These are phyloP conservation scores for Hippocampus kuda DNA, from an alignment of 2,797 vertebrate genomes.

Conservation along the genomic window DNA sequence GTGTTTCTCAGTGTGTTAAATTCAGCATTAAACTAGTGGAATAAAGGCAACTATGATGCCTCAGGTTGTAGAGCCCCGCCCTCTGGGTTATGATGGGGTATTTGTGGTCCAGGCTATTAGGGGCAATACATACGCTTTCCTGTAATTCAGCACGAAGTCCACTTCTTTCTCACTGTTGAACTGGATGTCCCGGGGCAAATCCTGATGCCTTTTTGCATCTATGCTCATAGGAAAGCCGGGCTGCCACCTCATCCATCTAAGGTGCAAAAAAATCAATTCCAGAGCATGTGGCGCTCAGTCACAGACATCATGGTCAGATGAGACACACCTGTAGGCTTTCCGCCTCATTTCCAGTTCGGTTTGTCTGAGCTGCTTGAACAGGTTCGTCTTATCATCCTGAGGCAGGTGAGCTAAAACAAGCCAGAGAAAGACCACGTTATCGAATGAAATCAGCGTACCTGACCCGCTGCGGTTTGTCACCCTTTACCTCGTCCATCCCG, in stretches of 20 bases:
- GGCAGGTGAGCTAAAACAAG: slow-evolving; percentile 72
- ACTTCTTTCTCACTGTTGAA: slow-evolving; percentile 95
- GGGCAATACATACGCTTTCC: slow-evolving; percentile 80
- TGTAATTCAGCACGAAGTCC: slow-evolving; percentile 94
- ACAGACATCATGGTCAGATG: background rate
- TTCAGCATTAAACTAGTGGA: no score
- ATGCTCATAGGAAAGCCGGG: slow-evolving; percentile 95
- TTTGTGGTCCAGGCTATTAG: background rate
- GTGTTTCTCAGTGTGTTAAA: background rate
- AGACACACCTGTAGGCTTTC: slow-evolving; percentile 73
- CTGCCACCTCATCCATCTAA: slow-evolving; percentile 94
- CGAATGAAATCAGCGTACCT: background rate
- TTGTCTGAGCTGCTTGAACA: slow-evolving; percentile 82
- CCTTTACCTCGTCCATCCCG: slow-evolving; percentile 81
- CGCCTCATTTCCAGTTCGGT: slow-evolving; percentile 83
- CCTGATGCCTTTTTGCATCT: slow-evolving; percentile 77
- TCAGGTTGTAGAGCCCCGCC: no score
- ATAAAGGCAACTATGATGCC: no score
- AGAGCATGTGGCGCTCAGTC: no score
- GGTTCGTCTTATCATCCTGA: slow-evolving; percentile 77
- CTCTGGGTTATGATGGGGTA: background rate
- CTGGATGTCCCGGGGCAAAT: slow-evolving; percentile 89
- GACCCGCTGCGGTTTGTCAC: background rate
- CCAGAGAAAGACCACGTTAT: slow-evolving; percentile 13
- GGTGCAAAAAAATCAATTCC: background rate